Conservation (phyloP, 1,140 invertebrate species). For the Tetraneura akinire region DNA sequence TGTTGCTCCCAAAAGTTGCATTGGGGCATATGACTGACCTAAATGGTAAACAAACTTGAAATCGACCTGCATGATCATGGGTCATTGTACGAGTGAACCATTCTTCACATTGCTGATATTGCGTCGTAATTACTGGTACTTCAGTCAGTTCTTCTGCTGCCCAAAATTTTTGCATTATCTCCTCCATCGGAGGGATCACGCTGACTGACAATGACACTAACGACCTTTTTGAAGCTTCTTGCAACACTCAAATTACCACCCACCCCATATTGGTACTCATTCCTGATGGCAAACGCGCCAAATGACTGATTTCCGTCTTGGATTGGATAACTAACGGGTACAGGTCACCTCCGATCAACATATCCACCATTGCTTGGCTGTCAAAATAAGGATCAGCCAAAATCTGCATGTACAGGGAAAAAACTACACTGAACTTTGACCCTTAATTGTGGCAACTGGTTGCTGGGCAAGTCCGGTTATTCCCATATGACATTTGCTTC, state of each 20-base stretch:
- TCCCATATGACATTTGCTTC: not conserved
- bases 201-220: not conserved
- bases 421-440: not conserved
- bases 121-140: not conserved
- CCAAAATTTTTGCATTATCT: constrained; percentile 30
- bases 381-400: constrained; percentile 28
- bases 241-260: not conserved
- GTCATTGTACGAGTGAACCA: not conserved
- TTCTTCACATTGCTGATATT: constrained; percentile 9
- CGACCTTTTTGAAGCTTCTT: not conserved
- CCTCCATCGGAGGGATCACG: not conserved
- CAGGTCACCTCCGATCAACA: constrained; percentile 7
- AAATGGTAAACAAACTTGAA: constrained; percentile 15
- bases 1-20: not conserved
- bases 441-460: not conserved
- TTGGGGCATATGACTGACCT: not conserved
- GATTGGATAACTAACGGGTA: not conserved
- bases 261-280: constrained; percentile 5
- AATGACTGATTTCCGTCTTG: not conserved
- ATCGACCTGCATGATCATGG: not conserved
- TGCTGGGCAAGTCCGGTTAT: constrained; percentile 7
- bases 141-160: not conserved
- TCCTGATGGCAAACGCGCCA: not conserved
- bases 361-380: not conserved
- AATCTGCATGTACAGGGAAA: not conserved